Conservation (phyloP, 2,888 invertebrate species). For the Cyclophora albipunctata region DNA sequence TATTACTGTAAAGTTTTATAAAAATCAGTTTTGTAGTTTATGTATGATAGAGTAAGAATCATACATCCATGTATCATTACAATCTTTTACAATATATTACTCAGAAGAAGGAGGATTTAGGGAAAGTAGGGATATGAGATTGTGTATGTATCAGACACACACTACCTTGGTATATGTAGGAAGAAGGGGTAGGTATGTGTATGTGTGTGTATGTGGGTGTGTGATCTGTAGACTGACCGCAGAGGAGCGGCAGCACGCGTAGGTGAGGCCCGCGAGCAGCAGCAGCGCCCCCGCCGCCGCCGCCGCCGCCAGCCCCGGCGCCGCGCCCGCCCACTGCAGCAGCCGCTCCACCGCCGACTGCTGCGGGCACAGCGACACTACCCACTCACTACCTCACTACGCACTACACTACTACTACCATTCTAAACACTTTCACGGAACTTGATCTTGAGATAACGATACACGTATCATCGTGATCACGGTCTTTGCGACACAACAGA, state of each 20-base stretch:
- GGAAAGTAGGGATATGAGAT: background rate
- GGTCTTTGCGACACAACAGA: too few species aligned
- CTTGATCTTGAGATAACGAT: background rate
- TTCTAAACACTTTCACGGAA: background rate
- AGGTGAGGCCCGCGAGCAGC: constrained; percentile 83
- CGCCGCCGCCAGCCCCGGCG: constrained; percentile 85
- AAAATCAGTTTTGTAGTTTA: too few species aligned
- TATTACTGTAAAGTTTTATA: too few species aligned
- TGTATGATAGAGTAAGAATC: too few species aligned
- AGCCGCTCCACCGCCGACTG: constrained; percentile 86
- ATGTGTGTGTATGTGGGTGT: background rate
- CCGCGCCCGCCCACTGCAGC: constrained; percentile 90
- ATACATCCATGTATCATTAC: too few species aligned
- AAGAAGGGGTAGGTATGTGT: background rate
- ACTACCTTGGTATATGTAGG: background rate
- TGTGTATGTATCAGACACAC: background rate
- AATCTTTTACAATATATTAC: background rate
- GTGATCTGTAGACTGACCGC: constrained; percentile 60
- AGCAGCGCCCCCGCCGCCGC: constrained; percentile 87
- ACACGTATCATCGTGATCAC: background rate
- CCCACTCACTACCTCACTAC: constrained; percentile 6
- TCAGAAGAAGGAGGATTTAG: background rate
- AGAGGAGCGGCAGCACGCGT: constrained; percentile 82
- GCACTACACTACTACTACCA: background rate
- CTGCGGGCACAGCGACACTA: constrained; percentile 56